These are phyloP conservation scores for Thumatha senex DNA, from an alignment of 2,888 invertebrate genomes.

Conservation along the genomic window DNA sequence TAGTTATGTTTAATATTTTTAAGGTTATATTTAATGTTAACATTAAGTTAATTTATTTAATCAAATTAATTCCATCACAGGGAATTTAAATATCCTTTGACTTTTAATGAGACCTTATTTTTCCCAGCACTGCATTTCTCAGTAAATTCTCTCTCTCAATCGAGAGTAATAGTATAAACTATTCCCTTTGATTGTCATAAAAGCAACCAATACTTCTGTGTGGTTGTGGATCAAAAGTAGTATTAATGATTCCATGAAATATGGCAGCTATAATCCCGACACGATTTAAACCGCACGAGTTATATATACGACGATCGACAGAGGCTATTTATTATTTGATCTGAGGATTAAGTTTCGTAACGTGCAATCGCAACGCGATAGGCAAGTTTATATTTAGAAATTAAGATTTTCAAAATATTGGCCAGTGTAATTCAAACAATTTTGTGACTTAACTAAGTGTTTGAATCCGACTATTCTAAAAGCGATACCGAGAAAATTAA, in stretches of 20 bases:
- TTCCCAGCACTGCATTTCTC: not conserved
- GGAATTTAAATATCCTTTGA: constrained; percentile 1
- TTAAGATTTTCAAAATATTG: too few species aligned
- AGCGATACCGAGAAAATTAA: too few species aligned
- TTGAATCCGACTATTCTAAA: too few species aligned
- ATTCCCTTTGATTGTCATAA: not conserved
- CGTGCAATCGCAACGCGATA: too few species aligned
- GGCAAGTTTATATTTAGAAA: not conserved
- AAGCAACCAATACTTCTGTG: not conserved
- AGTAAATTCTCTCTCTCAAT: not conserved
- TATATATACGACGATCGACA: not conserved
- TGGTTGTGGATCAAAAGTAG: not conserved
- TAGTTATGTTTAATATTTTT: too few species aligned
- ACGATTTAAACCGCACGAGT: not conserved
- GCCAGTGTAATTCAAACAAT: too few species aligned
- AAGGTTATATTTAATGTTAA: too few species aligned
- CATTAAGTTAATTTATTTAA: too few species aligned
- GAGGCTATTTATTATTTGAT: not conserved
- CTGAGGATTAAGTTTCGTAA: not conserved
- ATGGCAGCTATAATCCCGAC: not conserved
- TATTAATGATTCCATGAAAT: constrained; percentile 2
- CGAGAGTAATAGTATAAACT: too few species aligned
- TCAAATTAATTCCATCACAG: constrained; percentile 3
- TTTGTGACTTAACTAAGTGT: too few species aligned
- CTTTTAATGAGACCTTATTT: not conserved